Conservation (phyloP, 2,113 vertebrate species). For the Climacteris rufus region DNA sequence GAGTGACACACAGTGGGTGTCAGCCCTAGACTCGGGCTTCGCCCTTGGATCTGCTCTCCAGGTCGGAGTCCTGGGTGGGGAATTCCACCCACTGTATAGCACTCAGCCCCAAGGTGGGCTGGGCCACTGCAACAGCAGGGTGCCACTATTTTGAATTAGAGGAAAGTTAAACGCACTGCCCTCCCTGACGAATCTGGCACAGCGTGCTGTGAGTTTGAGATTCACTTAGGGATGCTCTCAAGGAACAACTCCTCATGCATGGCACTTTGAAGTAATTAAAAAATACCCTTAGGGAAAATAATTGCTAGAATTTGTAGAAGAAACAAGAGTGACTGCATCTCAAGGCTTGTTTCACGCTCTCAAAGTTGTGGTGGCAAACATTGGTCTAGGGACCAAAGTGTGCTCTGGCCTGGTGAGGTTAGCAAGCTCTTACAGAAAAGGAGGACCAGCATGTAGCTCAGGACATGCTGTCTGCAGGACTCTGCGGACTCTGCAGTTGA, state of each 20-base stretch:
- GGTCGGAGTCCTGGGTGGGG: too few relatives aligned
- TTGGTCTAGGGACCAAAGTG: background rate
- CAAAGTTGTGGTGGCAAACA: background rate
- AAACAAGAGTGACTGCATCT: background rate
- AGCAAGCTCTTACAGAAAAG: background rate
- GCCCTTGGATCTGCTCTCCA: too few relatives aligned
- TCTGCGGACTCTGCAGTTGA: background rate
- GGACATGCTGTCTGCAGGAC: background rate
- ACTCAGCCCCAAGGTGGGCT: too few relatives aligned
- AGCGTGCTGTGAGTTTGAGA: background rate
- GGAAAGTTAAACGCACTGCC: background rate
- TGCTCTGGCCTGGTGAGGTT: background rate
- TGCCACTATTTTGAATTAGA: background rate
- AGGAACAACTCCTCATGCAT: background rate
- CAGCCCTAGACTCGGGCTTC: too few relatives aligned
- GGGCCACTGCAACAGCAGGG: fast-evolving
- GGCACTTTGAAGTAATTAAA: background rate
- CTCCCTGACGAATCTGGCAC: background rate
- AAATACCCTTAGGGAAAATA: background rate
- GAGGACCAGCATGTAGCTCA: background rate
- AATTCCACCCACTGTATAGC: too few relatives aligned
- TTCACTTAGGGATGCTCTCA: background rate
- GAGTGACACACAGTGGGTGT: too few relatives aligned
- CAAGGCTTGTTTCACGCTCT: background rate
- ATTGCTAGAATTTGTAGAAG: background rate